A percentile compares a stretch with the other conserved stretches of the same genome.
Conservation (phyloP, 2,113 vertebrate species). For the Crotalus helleri region DNA sequence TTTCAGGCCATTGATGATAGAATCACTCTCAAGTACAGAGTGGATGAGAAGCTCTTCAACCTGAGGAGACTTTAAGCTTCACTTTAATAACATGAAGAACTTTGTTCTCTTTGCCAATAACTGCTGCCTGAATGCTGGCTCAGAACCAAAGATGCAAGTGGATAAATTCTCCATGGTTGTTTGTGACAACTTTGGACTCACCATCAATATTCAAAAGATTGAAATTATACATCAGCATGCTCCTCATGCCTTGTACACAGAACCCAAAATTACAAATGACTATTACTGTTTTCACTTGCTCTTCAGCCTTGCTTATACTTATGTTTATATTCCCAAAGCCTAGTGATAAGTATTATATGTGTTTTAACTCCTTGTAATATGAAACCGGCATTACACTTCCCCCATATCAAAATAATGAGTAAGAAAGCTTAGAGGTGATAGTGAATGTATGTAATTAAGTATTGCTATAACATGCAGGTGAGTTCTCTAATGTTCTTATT, state of each 20-base stretch:
- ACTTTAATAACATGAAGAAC: background rate
- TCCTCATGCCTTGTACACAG: background rate
- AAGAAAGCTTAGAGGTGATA: background rate
- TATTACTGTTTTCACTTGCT: background rate
- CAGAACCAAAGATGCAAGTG: background rate
- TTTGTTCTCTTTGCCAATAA: background rate
- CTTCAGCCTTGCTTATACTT: background rate
- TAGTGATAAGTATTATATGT: background rate
- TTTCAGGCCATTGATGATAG: background rate
- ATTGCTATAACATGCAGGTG: background rate
- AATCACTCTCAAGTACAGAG: background rate
- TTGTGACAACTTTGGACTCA: background rate
- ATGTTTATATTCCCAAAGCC: background rate
- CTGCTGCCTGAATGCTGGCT: background rate
- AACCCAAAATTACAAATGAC: background rate
- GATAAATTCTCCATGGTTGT: background rate
- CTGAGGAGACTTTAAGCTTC: background rate
- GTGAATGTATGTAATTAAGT: background rate
- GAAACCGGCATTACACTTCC: background rate
- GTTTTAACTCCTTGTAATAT: background rate
- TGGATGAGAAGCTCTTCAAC: background rate
- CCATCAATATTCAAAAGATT: background rate
- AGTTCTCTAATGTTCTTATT: too few species aligned
- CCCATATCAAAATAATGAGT: background rate
- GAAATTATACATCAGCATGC: background rate